phyloP scores from a whole-genome alignment of 1,140 invertebrate species.

The Drosophila watanabei region DNA sequence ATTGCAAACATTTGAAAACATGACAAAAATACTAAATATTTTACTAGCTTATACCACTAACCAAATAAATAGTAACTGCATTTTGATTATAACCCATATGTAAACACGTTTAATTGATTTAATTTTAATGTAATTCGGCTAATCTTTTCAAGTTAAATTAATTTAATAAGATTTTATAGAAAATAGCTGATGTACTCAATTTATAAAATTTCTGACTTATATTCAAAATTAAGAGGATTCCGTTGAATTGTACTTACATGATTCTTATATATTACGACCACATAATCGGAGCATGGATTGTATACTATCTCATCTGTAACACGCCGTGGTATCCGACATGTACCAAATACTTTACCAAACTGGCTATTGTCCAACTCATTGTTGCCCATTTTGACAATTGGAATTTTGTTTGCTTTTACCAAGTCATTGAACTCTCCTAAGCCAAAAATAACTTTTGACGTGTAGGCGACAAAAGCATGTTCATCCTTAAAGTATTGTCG shows the following conservation, averaged over 20 bases:
- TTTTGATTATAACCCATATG: too few relatives aligned
- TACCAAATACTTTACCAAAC: conserved; percentile 95
- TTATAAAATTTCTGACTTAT: too few relatives aligned
- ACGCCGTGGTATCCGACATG: conserved; percentile 91
- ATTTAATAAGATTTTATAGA: too few relatives aligned
- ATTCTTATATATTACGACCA: conserved; percentile 93
- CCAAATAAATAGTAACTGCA: too few relatives aligned
- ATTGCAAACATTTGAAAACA: too few relatives aligned
- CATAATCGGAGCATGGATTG: conserved; percentile 89
- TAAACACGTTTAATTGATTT: too few relatives aligned
- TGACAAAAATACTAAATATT: too few relatives aligned
- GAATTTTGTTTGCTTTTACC: conserved; percentile 90
- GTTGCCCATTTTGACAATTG: conserved; percentile 92
- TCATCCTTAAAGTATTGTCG: conserved; percentile 88
- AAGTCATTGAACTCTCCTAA: conserved; percentile 90
- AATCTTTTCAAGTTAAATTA: too few relatives aligned
- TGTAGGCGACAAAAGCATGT: conserved; percentile 89
- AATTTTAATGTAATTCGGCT: too few relatives aligned
- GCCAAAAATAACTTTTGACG: conserved; percentile 90
- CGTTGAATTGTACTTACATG: conserved; percentile 88
- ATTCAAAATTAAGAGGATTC: too few relatives aligned
- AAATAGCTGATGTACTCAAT: too few relatives aligned
- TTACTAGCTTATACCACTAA: too few relatives aligned
- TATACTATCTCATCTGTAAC: conserved; percentile 89
- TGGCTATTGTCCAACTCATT: conserved; percentile 95